Evolutionary conservation across 1,140 invertebrate genomes (phyloP), one percentile per base, ranked within the genome.

Genomic region (Holcopasites calliopsidis): DNA sequence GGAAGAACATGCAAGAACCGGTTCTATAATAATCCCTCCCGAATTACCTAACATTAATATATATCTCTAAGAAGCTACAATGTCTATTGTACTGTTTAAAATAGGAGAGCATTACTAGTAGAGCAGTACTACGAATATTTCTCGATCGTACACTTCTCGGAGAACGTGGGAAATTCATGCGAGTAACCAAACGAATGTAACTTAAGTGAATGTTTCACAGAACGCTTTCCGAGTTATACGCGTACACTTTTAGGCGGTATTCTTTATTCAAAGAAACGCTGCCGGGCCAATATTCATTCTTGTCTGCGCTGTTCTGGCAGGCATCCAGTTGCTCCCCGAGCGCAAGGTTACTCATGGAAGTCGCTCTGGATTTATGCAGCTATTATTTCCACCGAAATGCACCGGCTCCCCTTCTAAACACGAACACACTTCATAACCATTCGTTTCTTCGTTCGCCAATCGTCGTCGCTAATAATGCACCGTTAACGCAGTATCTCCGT

Each of bases 331-430:
- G 7, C 82, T 78, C 77, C 69, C 50, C 60, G 52, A 52, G 68
- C 71, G 68, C 74, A 85, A 87, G 79, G 79, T 78, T 80, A 70
- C 77, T 64, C 70, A 60, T 74, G 76, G 57, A 80, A 79, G 74
- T 81, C 76, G 75, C 76, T 62, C 71, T 47, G 79, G 82, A 88
- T 88, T 88, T 88, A 88, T 86, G 76, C 77, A 62, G 77, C 84
- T 78, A 86, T 88, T 87, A 87, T 85, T 87, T 83, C 83, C 73
- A 74, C 21, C 52, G 44, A 75, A 70, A 73, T 77, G 62, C 62
- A 62, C 47, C 54, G 68, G 58, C 69, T 58, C 35, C 31, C 31
- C 54, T 18, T 70, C 70, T 52, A 79, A 83, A 80, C 65, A 80
- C 38, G 73, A 85, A 62, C 80, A 78, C 68, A 71, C 61, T 76